Conservation (phyloP, 2,113 vertebrate species). For the Myiopsitta monachus region DNA sequence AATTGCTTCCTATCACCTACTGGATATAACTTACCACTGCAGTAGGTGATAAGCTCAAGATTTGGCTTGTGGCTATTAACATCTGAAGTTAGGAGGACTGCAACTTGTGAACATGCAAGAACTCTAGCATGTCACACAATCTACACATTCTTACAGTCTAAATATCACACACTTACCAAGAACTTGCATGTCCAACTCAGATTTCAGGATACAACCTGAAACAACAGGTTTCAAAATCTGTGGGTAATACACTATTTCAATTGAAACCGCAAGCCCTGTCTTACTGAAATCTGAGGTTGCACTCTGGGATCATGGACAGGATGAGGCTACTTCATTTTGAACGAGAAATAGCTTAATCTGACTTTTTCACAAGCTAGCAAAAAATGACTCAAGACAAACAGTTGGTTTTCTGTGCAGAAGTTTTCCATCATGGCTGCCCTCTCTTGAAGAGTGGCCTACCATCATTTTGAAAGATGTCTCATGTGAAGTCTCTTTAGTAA, state of each 20-base stretch:
- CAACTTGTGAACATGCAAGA: not conserved
- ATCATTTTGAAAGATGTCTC: not conserved
- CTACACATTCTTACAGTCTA: not conserved
- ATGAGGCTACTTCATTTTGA: not conserved
- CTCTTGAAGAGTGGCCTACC: not conserved
- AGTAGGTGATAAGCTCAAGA: not conserved
- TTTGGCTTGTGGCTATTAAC: not conserved
- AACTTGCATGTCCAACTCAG: not conserved
- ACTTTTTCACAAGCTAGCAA: not conserved
- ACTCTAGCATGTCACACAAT: not conserved
- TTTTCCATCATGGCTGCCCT: not conserved
- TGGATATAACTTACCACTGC: not conserved
- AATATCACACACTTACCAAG: not conserved
- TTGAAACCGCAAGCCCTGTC: not conserved
- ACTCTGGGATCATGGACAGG: not conserved
- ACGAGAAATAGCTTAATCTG: not conserved
- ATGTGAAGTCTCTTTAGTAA: not conserved
- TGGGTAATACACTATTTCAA: not conserved
- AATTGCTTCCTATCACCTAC: not conserved
- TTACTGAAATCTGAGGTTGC: not conserved
- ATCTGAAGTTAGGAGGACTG: not conserved
- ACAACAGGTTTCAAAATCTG: not conserved
- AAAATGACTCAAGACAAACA: not conserved
- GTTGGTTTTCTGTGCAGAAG: not conserved
- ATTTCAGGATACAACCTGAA: not conserved